phyloP scores from a whole-genome alignment of 2,113 vertebrate genomes.

The Pangasianodon hypophthalmus region DNA sequence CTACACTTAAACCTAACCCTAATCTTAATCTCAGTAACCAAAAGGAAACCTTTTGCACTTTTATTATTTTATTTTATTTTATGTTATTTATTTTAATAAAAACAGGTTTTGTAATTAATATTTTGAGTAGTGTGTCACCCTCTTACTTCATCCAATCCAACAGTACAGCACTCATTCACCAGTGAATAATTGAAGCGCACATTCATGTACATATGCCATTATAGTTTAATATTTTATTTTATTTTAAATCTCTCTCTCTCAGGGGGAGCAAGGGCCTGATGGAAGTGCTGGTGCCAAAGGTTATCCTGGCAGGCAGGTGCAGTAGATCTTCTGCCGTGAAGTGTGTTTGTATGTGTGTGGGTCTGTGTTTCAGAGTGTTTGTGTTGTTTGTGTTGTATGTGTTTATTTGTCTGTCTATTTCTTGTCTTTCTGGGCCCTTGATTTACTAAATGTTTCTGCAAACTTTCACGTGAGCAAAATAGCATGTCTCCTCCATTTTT shows the following conservation, averaged over 20 bases:
- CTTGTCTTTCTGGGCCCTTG: neutral
- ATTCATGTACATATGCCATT: neutral
- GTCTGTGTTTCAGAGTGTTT: conserved; percentile 20
- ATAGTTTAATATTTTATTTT: neutral
- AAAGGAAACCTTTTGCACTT: too few relatives aligned
- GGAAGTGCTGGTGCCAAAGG: conserved; percentile 99
- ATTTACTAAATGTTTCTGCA: neutral
- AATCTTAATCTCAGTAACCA: too few relatives aligned
- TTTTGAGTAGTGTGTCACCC: neutral
- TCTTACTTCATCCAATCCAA: neutral
- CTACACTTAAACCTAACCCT: too few relatives aligned
- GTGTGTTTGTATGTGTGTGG: conserved; percentile 57
- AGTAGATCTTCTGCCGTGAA: conserved; percentile 94
- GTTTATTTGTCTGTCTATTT: neutral
- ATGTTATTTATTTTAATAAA: too few relatives aligned
- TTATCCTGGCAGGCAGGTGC: conserved; percentile 99
- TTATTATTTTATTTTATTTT: too few relatives aligned
- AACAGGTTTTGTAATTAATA: too few relatives aligned
- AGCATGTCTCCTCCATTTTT: neutral
- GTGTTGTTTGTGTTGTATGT: neutral
- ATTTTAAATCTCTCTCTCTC: conserved; percentile 40
- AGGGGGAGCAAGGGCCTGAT: conserved; percentile 87
- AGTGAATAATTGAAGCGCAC: too few relatives aligned
- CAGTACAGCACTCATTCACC: neutral
- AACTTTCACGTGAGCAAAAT: neutral